Conservation (phyloP, 2,888 invertebrate species). For the Rhimphoctona megacephalus region DNA sequence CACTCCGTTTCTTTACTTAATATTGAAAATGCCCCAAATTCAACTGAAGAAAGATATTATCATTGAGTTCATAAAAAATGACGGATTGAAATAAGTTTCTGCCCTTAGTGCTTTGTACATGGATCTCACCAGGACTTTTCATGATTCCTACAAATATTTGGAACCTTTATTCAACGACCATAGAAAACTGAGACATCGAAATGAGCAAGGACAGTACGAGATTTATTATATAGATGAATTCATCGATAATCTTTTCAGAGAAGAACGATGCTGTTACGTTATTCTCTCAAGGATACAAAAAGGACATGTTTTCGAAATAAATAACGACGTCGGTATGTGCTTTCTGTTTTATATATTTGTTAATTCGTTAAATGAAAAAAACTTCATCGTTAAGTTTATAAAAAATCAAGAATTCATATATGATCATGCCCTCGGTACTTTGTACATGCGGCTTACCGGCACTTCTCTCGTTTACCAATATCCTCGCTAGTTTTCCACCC, state of each 20-base stretch:
- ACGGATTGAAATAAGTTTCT: conserved; percentile 99
- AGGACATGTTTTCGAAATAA: conserved; percentile 96
- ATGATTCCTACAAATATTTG: conserved; percentile 98
- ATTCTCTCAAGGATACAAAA: conserved; percentile 98
- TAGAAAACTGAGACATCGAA: conserved; percentile 95
- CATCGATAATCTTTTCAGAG: conserved; percentile 96
- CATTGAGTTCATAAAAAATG: conserved; percentile 99
- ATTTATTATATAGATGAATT: conserved; percentile 98
- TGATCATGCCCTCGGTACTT: no score
- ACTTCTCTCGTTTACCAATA: no score
- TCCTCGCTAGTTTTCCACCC: no score
- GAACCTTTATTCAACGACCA: conserved; percentile 99
- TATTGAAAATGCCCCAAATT: conserved; percentile 99
- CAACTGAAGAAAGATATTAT: conserved; percentile 99
- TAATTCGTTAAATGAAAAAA: no score
- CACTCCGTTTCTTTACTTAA: conserved; percentile 97
- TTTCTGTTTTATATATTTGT: background rate
- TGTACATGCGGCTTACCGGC: no score
- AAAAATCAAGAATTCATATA: no score
- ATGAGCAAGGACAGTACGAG: conserved; percentile 95
- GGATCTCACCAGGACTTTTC: conserved; percentile 96
- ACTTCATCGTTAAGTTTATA: no score
- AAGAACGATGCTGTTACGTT: conserved; percentile 97
- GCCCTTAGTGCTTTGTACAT: conserved; percentile 98
- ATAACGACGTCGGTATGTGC: conserved; percentile 90